A percentile compares a stretch with the other conserved stretches of the same genome.
These are phyloP conservation scores for Setophaga kirtlandii DNA, from an alignment of 2,113 vertebrate genomes.

Conservation along the genomic window DNA sequence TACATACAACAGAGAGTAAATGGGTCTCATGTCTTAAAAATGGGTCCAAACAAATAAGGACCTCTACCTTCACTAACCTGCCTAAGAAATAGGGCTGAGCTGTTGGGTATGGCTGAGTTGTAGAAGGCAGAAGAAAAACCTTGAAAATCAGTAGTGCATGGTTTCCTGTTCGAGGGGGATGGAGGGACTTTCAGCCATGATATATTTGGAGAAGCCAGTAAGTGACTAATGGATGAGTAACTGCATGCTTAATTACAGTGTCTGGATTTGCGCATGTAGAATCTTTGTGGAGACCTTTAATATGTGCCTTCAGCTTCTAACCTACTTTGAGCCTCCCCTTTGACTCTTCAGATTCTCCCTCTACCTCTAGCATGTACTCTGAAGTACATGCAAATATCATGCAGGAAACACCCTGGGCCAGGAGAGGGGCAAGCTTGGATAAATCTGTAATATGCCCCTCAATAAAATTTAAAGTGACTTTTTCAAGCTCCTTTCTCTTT, in stretches of 20 bases:
- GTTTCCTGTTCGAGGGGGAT: neutral
- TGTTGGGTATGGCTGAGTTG: neutral
- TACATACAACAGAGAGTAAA: neutral
- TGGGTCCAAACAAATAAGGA: neutral
- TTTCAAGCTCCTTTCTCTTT: neutral
- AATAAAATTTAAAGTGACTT: neutral
- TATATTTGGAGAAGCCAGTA: neutral
- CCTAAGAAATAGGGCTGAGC: neutral
- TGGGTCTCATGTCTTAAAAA: neutral
- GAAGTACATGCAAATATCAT: neutral
- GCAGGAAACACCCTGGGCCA: neutral
- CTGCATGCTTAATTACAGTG: neutral
- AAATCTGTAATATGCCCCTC: neutral
- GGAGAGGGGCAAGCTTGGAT: neutral
- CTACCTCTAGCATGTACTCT: neutral
- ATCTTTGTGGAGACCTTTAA: neutral
- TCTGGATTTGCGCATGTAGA: neutral
- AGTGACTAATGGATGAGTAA: conserved; percentile 40
- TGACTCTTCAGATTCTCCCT: neutral
- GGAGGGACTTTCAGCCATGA: neutral
- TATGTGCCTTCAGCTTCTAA: neutral
- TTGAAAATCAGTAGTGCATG: neutral
- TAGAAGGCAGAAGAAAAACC: neutral
- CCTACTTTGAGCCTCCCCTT: neutral
- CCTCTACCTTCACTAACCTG: neutral